These are phyloP conservation scores for Chalcis sispes DNA, from an alignment of 2,888 invertebrate species.

Conservation along the genomic window DNA sequence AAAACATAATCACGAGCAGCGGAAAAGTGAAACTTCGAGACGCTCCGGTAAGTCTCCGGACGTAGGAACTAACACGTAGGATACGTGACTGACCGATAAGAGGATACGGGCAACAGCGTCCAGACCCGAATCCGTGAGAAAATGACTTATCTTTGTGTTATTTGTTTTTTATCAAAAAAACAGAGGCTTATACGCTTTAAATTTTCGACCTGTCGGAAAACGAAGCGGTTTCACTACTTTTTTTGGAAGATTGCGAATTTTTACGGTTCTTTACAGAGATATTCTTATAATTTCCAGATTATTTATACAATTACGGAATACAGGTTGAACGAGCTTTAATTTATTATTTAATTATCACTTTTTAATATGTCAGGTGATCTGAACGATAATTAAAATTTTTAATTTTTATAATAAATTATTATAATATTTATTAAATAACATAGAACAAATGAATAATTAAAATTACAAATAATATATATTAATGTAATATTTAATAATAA, in stretches of 20 bases:
- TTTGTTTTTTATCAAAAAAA: conserved; percentile 8
- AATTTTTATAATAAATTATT: background rate
- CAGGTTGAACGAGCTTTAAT: background rate
- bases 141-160: conserved; percentile 34
- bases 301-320: background rate
- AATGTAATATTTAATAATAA: too few species aligned
- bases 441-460: too few species aligned
- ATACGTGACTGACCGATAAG: conserved; percentile 51
- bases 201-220: conserved; percentile 35
- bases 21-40: background rate
- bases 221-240: background rate
- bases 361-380: background rate
- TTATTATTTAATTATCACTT: too few species aligned
- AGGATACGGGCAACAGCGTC: conserved; percentile 9
- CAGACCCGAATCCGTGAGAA: conserved; percentile 50
- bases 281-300: conserved; percentile 10
- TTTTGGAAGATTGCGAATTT: background rate
- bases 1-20: background rate
- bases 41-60: conserved; percentile 28
- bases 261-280: too few species aligned
- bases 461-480: too few species aligned
- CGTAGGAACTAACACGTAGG: background rate
- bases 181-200: conserved; percentile 10
- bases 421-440: too few species aligned
- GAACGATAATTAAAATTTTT: background rate